Evolutionary conservation across 92 coral and sea anemone genomes (phyloP), one percentile per base, ranked within the genome.

Genomic region (Chrysogorgia sp.): DNA sequence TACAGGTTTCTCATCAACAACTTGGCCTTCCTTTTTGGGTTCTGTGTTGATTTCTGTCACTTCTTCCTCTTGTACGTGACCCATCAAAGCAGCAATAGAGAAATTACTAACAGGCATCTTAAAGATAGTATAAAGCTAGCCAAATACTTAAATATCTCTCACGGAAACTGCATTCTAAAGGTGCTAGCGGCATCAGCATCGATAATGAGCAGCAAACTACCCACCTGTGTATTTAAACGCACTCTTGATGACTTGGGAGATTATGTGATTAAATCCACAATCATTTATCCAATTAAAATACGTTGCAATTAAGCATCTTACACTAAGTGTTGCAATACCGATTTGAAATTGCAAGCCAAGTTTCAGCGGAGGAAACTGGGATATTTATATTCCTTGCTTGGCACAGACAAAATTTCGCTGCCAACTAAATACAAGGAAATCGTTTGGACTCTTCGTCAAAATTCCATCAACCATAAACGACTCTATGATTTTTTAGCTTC

Each of bases 41-140:
- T 12, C 12, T 12, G 43, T 37, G 43, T 12, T 12, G 6, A 37
- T 37, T 25, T 22, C 15, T 19, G 23, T 19, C 28, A 20, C 17
- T 20, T 52, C 64, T 6, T 34, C 40, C 21, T 72, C 79, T 34
- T 25, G 35, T 14, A 72, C 79, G 34, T 72, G 45, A 2, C 79
- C 66, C 79, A 72, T 72, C 13, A 72, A 34, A 37, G 32, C 79
- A 53, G 79, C 79, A 20, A 72, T 72, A 3, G 79, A 72, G 25
- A 72, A 72, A 56, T 72, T 55, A 17, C 63, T 72, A 35, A 72
- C 79, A 34, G 79, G 79, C 79, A 72, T 72, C 1, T 9, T 72
- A 50, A 40, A 53, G 33, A 34, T 0, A 50, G 3, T 65, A 34
- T 28, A 21, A 8, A 45, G n/a, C 14, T 12, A 10, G 12, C 28